phyloP scores from a whole-genome alignment of 2,113 vertebrate species.

The Nannospalax galili region DNA sequence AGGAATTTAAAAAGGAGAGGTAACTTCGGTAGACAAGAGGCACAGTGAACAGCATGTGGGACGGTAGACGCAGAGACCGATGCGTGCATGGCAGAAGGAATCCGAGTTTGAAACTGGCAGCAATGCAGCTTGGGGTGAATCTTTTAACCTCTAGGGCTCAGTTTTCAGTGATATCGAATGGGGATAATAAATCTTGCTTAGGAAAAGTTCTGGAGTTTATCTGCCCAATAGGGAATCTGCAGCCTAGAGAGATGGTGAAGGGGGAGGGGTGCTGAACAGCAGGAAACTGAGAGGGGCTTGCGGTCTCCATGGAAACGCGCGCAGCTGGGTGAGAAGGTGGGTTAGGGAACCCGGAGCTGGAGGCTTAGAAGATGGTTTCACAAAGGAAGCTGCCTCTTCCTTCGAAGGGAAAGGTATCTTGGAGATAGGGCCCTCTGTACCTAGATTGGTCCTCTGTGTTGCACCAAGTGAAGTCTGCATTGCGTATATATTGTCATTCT shows the following conservation, averaged over 20 bases:
- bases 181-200: constrained; percentile 12
- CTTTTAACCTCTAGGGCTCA: neutral
- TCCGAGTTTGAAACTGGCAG: neutral
- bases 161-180: constrained; percentile 9
- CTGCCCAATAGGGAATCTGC: neutral
- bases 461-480: too few species aligned
- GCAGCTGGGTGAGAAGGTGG: constrained; percentile 41
- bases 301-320: constrained; percentile 72
- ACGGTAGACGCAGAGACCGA: neutral
- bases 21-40: neutral
- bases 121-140: neutral
- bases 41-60: fast-evolving
- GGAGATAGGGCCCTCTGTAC: neutral
- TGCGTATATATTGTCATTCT: neutral
- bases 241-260: neutral
- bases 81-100: neutral
- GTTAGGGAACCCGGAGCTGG: neutral
- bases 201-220: constrained; percentile 30
- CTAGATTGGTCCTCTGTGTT: neutral
- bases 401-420: neutral
- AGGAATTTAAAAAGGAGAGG: neutral
- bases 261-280: constrained; percentile 48
- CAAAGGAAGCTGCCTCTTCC: constrained; percentile 32
- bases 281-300: constrained; percentile 50
- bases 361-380: constrained; percentile 51